Base-by-base conservation (phyloP, 2,888 invertebrate species). In the Anagyrus pseudococci region DNA sequence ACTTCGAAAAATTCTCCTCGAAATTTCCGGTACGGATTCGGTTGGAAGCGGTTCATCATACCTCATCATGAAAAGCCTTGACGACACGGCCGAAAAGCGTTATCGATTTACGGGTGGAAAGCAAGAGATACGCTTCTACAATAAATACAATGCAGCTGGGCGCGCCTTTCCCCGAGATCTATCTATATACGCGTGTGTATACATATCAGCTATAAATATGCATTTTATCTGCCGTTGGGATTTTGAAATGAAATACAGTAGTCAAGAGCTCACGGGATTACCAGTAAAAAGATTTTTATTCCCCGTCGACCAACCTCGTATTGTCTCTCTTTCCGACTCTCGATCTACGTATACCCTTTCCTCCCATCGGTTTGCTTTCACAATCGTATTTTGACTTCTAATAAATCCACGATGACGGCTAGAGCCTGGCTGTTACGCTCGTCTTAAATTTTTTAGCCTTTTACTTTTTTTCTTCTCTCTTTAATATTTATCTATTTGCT, bases 171-270 rank as follows among this genome's bases (percentile, higher is more conserved):
- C 37, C 55, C 19, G n/a, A 43, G n/a, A 10, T n/a, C n/a, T 43
- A 8, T 41, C 53, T 29, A 3, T 43, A n/a, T 25, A 29, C 53
- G 13, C 33, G 50, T 53, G 56, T 60, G n/a, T n/a, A n/a, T 54
- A 64, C 29, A 70, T 75, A 73, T 75, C 72, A 70, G 67, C 71
- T 71, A 72, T 74, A 77, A 75, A 78, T 76, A 75, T 73, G 74
- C 67, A 73, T 76, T 75, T 75, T 72, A 76, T 74, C 74, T 71
- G 70, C 71, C 74, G 68, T 29, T 61, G 71, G 75, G 74, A 74
- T 77, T n/a, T 76, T 71, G 62, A 72, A 74, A 75, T 77, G 74
- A 77, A 76, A 76, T 77, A 77, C 75, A 77, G 75, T 75, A 72
- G 75, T 75, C 76, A 76, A 74, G 71, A 73, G 74, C 75, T 74